phyloP scores from a whole-genome alignment of 1,140 invertebrate species.

The honey bee (Apis mellifera) region Amel_HAv3.1 CM009936.2:16572501-16573000 shows the following conservation, averaged over 20 bases:
- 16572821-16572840: constrained; percentile 47
- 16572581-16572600: constrained; percentile 63
- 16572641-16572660: neutral
- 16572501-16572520: neutral
- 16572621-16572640: neutral
- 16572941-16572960: constrained; percentile 20
- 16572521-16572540: neutral
- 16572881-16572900: constrained; percentile 38
- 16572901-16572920: constrained; percentile 12
- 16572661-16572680: neutral
- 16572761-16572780: no score
- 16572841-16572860: constrained; percentile 51
- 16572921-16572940: constrained; percentile 20
- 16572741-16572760: neutral
- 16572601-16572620: constrained; percentile 18
- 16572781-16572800: constrained; percentile 39
- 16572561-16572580: constrained; percentile 64
- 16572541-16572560: constrained; percentile 59
- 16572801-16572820: constrained; percentile 50
- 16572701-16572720: neutral
- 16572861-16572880: constrained; percentile 28
- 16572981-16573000: constrained; percentile 23
- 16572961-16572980: neutral
- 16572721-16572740: neutral
- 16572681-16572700: neutral